Base-by-base conservation (phyloP, 2,113 vertebrate genomes). In the Serinus canaria region DNA sequence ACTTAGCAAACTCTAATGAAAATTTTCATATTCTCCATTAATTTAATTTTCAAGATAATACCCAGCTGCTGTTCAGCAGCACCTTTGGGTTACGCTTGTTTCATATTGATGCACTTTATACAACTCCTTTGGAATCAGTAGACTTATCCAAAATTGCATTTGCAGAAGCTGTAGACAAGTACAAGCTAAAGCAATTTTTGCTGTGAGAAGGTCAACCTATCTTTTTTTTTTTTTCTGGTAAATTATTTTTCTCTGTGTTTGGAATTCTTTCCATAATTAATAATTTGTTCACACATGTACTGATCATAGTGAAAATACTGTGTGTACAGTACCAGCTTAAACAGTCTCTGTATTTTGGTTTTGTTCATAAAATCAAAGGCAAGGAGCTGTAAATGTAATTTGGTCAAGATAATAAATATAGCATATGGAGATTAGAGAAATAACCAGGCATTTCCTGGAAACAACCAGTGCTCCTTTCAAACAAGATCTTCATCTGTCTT, bases 351-450 rank as follows among this genome's bases (percentile, higher is more conserved):
- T 39, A 21, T 63, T 93, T 86, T 53, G 6, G n/a, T 80, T 88
- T 80, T 80, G 23, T 70, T 88, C 22, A 74, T 74, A 93, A 50
- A 24, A 83, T 35, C 85, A 86, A 86, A 53, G 67, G 31, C 39
- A 76, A 80, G 35, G 67, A 90, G 21, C 18, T 43, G 13, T 24
- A 72, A 52, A 30, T 46, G 9, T 4, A 50, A 39, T 80, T 83
- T 88, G 59, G 22, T 74, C 27, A 63, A 81, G 39, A 86, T 46
- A 82, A 76, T n/a, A 68, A 10, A 44, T 6, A 43, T 11, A 58
- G 17, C 9, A 46, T 23, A 41, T 5, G 9, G 10, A 83, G 15
- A 64, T 73, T 31, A 59, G 19, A 6, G 43, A 77, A 67, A 47
- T 81, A 63, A 88, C 17, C 24, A 70, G 73, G 3, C 25, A 66